Base-by-base conservation (phyloP, 2,113 vertebrate species). In the Lampris megalopsis region DNA sequence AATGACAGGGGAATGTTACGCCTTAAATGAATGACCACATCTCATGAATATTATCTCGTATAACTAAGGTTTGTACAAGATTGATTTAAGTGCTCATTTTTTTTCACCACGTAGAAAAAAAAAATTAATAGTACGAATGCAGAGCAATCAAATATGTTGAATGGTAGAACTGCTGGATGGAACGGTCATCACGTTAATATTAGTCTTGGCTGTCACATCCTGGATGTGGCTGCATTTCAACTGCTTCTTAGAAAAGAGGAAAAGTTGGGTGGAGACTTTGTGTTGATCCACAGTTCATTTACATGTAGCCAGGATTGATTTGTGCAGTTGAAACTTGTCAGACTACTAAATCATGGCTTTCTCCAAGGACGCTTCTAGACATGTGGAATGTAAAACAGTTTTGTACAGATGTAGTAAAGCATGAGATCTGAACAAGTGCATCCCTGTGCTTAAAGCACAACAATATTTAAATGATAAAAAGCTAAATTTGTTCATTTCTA, bases 121-220 rank as follows among this genome's bases (percentile, higher is more conserved):
- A 80, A 91, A 71, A 7, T 49, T 66, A 88, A 89, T 71, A 83
- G 63, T 48, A 38, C 58, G 49, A 7, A 65, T 54, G 49, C 54
- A 71, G 54, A 57, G 76, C 52, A 74, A 60, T 82, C 67, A 59
- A 69, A 60, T 45, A 5, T 50, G 62, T 68, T 75, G 80, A 72
- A 69, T 6, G 70, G 49, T 36, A 38, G 54, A 62, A 52, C 7
- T 45, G 6, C 65, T 69, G 1, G 4, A 63, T 59, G 47, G 59
- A 37, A 38, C 75, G 49, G 60, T 81, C 13, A 7, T 56, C 10
- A 13, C 50, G 73, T 73, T 67, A 49, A 1, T 9, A 70, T 82
- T 63, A 10, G 69, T 41, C 73, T 65, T 50, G 10, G 63, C 47
- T 36, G 48, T 0, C 58, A 76, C 65, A 52, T 11, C 50, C 71